Evolutionary conservation across 1,140 invertebrate genomes (phyloP), one percentile per base, ranked within the genome.

Genomic region (Harlomillsia oculata): DNA sequence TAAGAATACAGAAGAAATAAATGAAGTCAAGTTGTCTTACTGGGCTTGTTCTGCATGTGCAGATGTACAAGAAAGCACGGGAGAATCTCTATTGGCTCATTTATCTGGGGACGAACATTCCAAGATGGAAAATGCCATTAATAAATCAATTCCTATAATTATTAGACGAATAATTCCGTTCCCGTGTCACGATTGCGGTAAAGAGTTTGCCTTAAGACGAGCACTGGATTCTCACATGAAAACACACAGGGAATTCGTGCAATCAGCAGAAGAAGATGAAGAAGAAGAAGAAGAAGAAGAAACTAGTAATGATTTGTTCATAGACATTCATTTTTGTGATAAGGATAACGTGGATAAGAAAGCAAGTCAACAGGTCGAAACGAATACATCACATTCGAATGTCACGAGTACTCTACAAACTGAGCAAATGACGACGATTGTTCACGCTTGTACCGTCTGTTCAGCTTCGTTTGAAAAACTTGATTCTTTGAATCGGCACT

Each of bases 31-130:
- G 1, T 23, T 40, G 11, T n/a, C 25, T 30, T 14, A 28, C 13
- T 59, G 56, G 56, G 53, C n/a, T 30, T 59, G 56, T n/a, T 59
- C 56, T 5, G 50, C 41, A 2, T 59, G 56, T 44, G 32, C 23
- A n/a, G 41, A 29, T 43, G 13, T 29, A 5, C 16, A 23, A 8
- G 56, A 23, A 0, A 21, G 11, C 25, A 28, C 34, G 5, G 49
- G 25, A 14, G 11, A 26, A 16, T 43, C 26, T 8, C 45, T 59
- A 50, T 28, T 59, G 8, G 26, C 28, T 5, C 56, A 59, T 36
- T 53, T 59, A 23, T 23, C 14, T 13, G 44, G 50, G 16, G 2
- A 2, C 26, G 29, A 18, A 9, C 56, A 59, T 48, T 32, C 14
- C 5, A 59, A 53, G 30, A 53, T 59, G 56, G 49, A 59, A 43